These are phyloP conservation scores for Trachelipus rathkii DNA, from an alignment of 1,140 invertebrate species.

Conservation along the genomic window DNA sequence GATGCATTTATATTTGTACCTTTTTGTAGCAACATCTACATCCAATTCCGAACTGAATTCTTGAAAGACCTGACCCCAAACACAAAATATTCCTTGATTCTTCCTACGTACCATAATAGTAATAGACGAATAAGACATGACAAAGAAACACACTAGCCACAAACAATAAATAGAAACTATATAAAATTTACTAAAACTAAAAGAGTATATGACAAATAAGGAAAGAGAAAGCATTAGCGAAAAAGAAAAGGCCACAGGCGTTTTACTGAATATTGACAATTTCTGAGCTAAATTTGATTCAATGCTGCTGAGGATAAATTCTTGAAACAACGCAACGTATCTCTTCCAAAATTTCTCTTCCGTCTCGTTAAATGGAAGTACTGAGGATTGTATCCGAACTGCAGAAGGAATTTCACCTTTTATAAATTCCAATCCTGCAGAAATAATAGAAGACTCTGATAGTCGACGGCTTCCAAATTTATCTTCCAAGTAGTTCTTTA, in stretches of 20 bases:
- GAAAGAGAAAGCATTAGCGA: neutral
- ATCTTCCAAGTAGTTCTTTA: neutral
- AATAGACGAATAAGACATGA: neutral
- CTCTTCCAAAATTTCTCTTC: neutral
- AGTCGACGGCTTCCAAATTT: neutral
- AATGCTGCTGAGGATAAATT: neutral
- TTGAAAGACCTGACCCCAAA: neutral
- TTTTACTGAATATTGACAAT: neutral
- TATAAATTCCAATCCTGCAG: neutral
- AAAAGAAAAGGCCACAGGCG: neutral
- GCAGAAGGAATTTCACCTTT: neutral
- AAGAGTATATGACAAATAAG: neutral
- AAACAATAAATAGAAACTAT: neutral
- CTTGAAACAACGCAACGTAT: neutral
- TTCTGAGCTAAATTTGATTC: neutral
- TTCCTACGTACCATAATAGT: neutral
- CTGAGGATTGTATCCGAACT: neutral
- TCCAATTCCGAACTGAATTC: neutral
- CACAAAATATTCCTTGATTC: neutral
- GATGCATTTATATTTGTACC: slow-evolving; percentile 3
- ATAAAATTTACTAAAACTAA: neutral
- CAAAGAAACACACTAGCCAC: neutral
- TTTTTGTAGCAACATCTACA: neutral
- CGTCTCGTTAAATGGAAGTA: too few species aligned
- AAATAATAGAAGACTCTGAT: neutral